phyloP scores from a whole-genome alignment of 2,113 vertebrate genomes.

The Leucosticte australis region DNA sequence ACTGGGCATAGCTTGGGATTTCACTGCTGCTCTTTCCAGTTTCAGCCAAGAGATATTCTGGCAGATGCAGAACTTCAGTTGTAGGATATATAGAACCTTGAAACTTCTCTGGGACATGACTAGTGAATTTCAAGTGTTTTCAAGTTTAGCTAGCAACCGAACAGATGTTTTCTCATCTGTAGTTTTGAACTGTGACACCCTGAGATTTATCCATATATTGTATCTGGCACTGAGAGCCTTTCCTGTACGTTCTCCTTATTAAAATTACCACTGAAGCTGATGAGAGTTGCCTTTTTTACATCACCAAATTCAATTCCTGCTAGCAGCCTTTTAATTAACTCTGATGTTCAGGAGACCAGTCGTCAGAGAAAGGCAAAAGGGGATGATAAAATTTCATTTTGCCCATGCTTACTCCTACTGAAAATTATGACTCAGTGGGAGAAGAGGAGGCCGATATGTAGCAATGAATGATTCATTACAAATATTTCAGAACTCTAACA shows the following conservation, averaged over 20 bases:
- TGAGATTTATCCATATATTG: neutral
- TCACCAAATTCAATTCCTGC: neutral
- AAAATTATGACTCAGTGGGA: constrained; percentile 46
- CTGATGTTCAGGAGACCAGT: neutral
- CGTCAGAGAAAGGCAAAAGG: neutral
- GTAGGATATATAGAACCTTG: neutral
- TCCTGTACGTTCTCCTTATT: neutral
- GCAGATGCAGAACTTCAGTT: neutral
- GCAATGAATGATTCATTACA: constrained; percentile 46
- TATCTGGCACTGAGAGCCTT: neutral
- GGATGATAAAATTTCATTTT: constrained; percentile 4
- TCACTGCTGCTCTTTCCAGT: neutral
- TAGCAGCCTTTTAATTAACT: constrained; percentile 21
- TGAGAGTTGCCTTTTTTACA: neutral
- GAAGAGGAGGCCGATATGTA: constrained; percentile 11
- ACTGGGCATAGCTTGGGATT: neutral
- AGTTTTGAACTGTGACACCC: neutral
- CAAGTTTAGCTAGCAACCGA: neutral
- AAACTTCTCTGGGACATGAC: neutral
- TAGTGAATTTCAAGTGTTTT: neutral
- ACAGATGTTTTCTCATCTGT: neutral
- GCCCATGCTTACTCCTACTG: constrained; percentile 25
- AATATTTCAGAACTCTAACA: constrained; percentile 26
- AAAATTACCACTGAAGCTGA: neutral
- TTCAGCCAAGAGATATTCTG: neutral